Evolutionary conservation across 2,888 invertebrate species (phyloP).

Genomic region (Microctonus hyperodae): DNA sequence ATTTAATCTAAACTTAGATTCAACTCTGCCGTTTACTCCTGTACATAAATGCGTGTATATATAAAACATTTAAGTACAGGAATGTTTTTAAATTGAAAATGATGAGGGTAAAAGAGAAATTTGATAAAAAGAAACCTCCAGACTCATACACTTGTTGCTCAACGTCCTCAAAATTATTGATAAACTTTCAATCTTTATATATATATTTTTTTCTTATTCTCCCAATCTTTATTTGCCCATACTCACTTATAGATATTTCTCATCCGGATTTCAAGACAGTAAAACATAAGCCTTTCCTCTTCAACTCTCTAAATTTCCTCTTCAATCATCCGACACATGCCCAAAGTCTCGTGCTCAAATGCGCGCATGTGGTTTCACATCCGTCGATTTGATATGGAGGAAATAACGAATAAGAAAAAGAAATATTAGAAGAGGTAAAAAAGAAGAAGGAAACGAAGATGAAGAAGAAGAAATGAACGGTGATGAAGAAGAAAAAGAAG

Average conservation of each 20-base stretch:
- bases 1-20: neutral
- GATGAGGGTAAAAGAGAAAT: neutral
- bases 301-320: conserved; percentile 24
- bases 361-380: conserved; percentile 30
- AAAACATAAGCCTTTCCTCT: conserved; percentile 22
- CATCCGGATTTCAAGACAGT: neutral
- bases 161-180: conserved; percentile 11
- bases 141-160: conserved; percentile 15
- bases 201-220: no score
- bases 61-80: neutral
- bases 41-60: neutral
- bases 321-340: conserved; percentile 27
- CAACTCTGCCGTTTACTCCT: neutral
- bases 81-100: neutral
- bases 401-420: conserved; percentile 23
- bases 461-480: conserved; percentile 9
- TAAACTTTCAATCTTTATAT: neutral
- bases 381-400: conserved; percentile 26
- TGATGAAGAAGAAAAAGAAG: conserved; percentile 5
- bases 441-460: conserved; percentile 4
- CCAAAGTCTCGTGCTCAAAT: neutral
- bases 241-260: neutral
- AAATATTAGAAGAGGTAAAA: conserved; percentile 20
- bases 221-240: no score
- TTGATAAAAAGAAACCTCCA: neutral